Evolutionary conservation across 2,113 vertebrate genomes (phyloP).

Genomic region (Emydura subglobosa): DNA sequence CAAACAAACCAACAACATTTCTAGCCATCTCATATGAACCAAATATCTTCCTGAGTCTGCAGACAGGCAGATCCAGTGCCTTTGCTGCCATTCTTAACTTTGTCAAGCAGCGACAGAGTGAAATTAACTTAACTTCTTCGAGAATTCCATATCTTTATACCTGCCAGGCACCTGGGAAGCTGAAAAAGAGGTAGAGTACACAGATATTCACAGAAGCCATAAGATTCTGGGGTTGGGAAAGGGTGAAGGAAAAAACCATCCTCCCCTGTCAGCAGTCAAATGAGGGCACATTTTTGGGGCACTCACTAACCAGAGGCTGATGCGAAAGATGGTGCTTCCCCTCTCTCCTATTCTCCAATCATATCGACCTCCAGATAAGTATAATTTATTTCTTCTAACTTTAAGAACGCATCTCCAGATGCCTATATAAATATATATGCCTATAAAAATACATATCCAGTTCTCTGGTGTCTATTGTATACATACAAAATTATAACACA

Average conservation of each 20-base stretch:
- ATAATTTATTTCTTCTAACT: not conserved
- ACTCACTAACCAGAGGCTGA: not conserved
- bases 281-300: not conserved
- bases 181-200: not conserved
- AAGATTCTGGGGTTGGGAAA: not conserved
- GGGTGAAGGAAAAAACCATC: accelerated
- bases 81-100: not conserved
- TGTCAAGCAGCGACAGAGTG: not conserved
- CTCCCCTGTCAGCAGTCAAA: not conserved
- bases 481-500: not conserved
- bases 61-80: not conserved
- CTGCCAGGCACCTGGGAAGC: not conserved
- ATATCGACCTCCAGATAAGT: not conserved
- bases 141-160: not conserved
- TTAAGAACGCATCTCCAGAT: not conserved
- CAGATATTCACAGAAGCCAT: accelerated
- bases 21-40: not conserved
- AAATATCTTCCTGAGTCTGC: not conserved
- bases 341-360: not conserved
- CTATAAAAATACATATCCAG: accelerated
- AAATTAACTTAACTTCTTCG: not conserved
- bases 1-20: not conserved
- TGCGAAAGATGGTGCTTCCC: not conserved
- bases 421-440: too few relatives aligned
- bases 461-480: not conserved